phyloP scores from a whole-genome alignment of 2,797 vertebrate genomes.

The Selene dorsalis region DNA sequence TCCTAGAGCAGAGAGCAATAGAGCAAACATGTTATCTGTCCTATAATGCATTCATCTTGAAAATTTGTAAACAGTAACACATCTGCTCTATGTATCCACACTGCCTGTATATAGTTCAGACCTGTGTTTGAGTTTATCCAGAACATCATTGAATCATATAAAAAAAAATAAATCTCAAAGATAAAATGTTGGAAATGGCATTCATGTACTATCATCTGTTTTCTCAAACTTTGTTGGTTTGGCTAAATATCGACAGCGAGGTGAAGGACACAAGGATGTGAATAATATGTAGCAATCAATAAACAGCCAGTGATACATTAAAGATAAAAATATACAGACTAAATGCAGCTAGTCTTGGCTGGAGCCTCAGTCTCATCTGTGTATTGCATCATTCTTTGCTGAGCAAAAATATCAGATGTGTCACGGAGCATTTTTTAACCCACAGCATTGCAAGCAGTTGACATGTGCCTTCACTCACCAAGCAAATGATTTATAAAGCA shows the following conservation, averaged over 20 bases:
- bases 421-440: conserved; percentile 62
- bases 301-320: neutral
- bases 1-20: neutral
- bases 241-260: neutral
- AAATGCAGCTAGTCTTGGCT: neutral
- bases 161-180: neutral
- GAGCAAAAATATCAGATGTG: conserved; percentile 52
- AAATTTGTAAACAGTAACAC: neutral
- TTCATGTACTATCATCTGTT: neutral
- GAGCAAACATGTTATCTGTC: conserved; percentile 14
- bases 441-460: conserved; percentile 47
- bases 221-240: neutral
- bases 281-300: neutral
- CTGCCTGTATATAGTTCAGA: neutral
- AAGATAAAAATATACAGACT: neutral
- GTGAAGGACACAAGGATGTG: neutral
- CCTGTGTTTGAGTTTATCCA: neutral
- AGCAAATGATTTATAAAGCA: conserved; percentile 70
- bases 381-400: conserved; percentile 16
- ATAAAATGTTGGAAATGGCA: neutral
- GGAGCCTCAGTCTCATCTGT: conserved; percentile 19
- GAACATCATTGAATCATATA: no score
- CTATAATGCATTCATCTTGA: conserved; percentile 3
- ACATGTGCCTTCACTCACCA: conserved; percentile 68
- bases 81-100: neutral